Conservation (phyloP, 2,888 invertebrate genomes). For the Alcis repandata region DNA sequence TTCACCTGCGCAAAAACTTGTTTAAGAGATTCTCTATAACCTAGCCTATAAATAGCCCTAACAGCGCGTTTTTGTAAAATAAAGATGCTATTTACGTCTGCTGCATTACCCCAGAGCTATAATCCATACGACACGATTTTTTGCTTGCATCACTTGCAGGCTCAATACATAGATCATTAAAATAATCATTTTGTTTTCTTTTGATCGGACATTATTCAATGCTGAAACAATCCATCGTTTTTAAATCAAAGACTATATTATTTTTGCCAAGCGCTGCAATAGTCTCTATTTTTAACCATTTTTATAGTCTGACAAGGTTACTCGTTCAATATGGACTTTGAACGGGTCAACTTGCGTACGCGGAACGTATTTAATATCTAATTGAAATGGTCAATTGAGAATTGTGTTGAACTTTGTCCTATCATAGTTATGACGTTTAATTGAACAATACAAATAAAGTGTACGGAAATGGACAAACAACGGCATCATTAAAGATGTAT, state of each 20-base stretch:
- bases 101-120: too few species aligned
- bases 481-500: slow-evolving; percentile 1
- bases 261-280: slow-evolving; percentile 22
- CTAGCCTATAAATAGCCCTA: too few species aligned
- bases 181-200: too few species aligned
- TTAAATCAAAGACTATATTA: not conserved
- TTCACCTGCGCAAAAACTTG: too few species aligned
- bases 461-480: not conserved
- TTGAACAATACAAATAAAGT: slow-evolving; percentile 8
- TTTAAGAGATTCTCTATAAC: too few species aligned
- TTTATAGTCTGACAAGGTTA: slow-evolving; percentile 53
- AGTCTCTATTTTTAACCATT: slow-evolving; percentile 43
- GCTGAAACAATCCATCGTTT: not conserved
- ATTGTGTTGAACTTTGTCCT: slow-evolving; percentile 39
- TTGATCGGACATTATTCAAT: too few species aligned
- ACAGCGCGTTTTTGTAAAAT: too few species aligned
- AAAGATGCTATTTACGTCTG: too few species aligned
- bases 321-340: slow-evolving; percentile 51
- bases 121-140: too few species aligned
- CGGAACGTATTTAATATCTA: slow-evolving; percentile 45
- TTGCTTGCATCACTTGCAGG: too few species aligned
- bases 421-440: slow-evolving; percentile 6
- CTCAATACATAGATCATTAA: too few species aligned
- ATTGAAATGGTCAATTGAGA: slow-evolving; percentile 58
- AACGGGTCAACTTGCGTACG: slow-evolving; percentile 46